Conservation (phyloP, 2,797 vertebrate genomes). For the Astyanax mexicanus region DNA sequence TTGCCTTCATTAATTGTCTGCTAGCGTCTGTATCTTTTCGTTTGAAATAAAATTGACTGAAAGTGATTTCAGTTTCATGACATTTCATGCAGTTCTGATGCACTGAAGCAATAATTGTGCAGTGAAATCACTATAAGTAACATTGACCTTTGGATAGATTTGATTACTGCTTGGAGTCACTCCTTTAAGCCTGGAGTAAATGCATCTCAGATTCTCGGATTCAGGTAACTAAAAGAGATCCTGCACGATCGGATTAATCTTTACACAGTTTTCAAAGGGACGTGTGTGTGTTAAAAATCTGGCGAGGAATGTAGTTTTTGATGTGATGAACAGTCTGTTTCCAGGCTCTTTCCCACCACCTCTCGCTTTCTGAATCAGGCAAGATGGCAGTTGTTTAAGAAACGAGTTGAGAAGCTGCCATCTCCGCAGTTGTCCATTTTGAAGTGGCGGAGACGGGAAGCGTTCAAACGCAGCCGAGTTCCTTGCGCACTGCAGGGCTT, state of each 20-base stretch:
- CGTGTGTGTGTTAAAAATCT: neutral
- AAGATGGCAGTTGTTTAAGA: neutral
- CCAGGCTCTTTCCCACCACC: too few species aligned
- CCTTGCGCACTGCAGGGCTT: conserved; percentile 36
- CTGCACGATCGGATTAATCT: neutral
- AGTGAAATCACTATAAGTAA: too few species aligned
- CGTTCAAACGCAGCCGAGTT: conserved; percentile 11
- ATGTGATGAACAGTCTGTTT: neutral
- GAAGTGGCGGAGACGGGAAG: conserved; percentile 23
- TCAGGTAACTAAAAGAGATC: neutral
- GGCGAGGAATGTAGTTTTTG: neutral
- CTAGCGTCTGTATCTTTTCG: too few species aligned
- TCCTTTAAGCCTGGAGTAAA: too few species aligned
- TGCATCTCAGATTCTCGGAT: too few species aligned
- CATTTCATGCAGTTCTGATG: too few species aligned
- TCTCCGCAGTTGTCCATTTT: conserved; percentile 24
- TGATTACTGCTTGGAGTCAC: too few species aligned
- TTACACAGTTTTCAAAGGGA: neutral
- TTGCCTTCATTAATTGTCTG: too few species aligned
- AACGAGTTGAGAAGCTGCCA: neutral
- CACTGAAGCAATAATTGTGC: too few species aligned
- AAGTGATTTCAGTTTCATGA: too few species aligned
- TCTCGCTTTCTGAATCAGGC: neutral
- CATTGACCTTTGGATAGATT: too few species aligned
- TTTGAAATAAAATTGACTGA: too few species aligned